phyloP scores from a whole-genome alignment of 2,888 invertebrate genomes.

The Drosophila infuscata region DNA sequence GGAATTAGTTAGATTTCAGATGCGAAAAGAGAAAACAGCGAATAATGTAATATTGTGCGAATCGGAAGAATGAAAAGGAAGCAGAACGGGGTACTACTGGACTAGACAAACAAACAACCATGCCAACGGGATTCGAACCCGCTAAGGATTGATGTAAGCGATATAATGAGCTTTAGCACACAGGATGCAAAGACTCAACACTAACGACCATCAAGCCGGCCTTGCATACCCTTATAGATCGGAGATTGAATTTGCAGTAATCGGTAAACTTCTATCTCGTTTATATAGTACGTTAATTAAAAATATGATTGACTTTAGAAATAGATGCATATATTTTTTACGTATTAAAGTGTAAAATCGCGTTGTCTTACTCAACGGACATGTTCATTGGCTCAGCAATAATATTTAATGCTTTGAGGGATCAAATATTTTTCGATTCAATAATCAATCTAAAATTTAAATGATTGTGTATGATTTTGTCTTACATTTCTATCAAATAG shows the following conservation, averaged over 20 bases:
- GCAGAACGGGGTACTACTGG: no score
- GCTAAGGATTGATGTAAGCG: no score
- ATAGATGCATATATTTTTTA: not conserved
- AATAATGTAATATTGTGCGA: no score
- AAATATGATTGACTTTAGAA: not conserved
- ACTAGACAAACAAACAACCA: no score
- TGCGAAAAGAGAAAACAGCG: no score
- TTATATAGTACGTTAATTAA: not conserved
- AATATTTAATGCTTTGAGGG: not conserved
- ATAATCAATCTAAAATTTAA: not conserved
- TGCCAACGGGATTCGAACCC: no score
- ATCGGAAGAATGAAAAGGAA: no score
- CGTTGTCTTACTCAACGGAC: not conserved
- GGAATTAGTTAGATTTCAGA: no score
- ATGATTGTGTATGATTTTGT: not conserved
- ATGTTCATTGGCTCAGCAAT: slow-evolving; percentile 1
- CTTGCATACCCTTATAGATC: not conserved
- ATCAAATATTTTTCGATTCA: not conserved
- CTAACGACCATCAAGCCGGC: no score
- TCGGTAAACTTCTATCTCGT: not conserved
- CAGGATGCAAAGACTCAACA: no score
- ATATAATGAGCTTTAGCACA: no score
- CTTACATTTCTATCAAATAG: not conserved
- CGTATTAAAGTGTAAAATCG: not conserved
- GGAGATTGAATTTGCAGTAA: not conserved